Evolutionary conservation across 92 coral and sea anemone species (phyloP), one percentile per base, ranked within the genome.

Genomic region (Blastomussa wellsi): DNA sequence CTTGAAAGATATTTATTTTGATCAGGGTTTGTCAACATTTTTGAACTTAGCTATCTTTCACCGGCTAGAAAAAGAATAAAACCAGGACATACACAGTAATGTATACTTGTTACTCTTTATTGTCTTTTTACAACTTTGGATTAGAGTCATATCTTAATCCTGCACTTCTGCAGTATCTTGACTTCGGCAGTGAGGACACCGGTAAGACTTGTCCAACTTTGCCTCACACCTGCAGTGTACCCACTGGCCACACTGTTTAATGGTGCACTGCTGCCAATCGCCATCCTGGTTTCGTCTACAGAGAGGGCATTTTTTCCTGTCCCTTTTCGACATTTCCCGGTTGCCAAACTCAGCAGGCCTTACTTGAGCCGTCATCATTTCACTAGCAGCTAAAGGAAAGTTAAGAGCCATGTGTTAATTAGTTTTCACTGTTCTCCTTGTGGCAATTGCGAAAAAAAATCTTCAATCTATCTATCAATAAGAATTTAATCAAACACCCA

Each of bases 221-320:
- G 82, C 82, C 28, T 78, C 71, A 32, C 82, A 78, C 33, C 82
- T 38, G 71, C 82, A 78, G 82, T 86, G 80, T 60, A 86, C 68
- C 80, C 80, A 72, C 32, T 86, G 84, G 59, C 80, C 49, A 36
- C 76, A 51, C 60, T 71, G 70, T 17, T 71, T 38, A 5, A 72
- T 7, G 41, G 76, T 70, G 32, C 89, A 57, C 85, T 35, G 78
- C 89, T 47, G 89, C 82, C 82, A 78, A 37, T 78, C 82, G 9
- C 79, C 79, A 8, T 74, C 79, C 79, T 49, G 29, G 59, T 48
- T n/a, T 35, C 19, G 14, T 49, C 28, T 74, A 28, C 82, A 78
- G 35, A 78, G 82, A 11, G 71, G 72, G 8, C 82, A 78, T 35
- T 38, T 78, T 51, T 78, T 60, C 29, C n/a, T 55, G 36, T 78